Percentiles rank a stretch among this genome's conserved stretches.
These are phyloP conservation scores for Yponomeuta plumbellus DNA, from an alignment of 2,888 invertebrate genomes.

Conservation along the genomic window DNA sequence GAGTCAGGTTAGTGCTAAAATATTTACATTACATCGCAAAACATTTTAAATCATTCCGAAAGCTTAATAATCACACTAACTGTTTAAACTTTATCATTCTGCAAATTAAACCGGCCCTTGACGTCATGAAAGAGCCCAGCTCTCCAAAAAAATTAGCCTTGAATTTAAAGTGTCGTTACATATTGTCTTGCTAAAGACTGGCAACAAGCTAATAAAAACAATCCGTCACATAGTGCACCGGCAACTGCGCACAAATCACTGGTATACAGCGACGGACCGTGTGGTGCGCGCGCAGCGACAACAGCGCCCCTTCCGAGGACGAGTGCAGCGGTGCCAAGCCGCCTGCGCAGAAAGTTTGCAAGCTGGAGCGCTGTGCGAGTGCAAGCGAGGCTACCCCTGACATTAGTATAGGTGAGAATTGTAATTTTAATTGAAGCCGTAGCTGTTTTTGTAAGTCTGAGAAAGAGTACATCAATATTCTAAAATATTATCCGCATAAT, in stretches of 20 bases:
- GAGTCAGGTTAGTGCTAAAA: conserved; percentile 74
- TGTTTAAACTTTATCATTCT: too few relatives aligned
- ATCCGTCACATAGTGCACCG: conserved; percentile 43
- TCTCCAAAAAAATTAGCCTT: too few relatives aligned
- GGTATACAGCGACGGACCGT: conserved; percentile 67
- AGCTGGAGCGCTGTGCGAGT: conserved; percentile 31
- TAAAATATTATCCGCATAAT: too few relatives aligned
- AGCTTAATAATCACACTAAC: too few relatives aligned
- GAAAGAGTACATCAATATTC: too few relatives aligned
- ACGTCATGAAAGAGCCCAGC: too few relatives aligned
- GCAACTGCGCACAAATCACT: conserved; percentile 49
- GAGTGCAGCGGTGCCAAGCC: conserved; percentile 50
- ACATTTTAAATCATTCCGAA: too few relatives aligned
- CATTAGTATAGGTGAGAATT: conserved; percentile 38
- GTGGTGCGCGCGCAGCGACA: conserved; percentile 60
- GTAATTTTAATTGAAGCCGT: too few relatives aligned
- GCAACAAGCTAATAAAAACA: not conserved
- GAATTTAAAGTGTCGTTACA: too few relatives aligned
- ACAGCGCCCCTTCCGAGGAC: conserved; percentile 31
- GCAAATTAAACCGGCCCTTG: too few relatives aligned
- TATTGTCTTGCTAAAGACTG: too few relatives aligned
- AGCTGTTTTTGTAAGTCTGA: too few relatives aligned
- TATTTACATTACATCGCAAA: not conserved
- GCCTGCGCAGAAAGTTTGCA: conserved; percentile 42
- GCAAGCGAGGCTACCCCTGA: conserved; percentile 30